Conservation (phyloP, 2,797 vertebrate species). For the Taeniopygia guttata region DNA sequence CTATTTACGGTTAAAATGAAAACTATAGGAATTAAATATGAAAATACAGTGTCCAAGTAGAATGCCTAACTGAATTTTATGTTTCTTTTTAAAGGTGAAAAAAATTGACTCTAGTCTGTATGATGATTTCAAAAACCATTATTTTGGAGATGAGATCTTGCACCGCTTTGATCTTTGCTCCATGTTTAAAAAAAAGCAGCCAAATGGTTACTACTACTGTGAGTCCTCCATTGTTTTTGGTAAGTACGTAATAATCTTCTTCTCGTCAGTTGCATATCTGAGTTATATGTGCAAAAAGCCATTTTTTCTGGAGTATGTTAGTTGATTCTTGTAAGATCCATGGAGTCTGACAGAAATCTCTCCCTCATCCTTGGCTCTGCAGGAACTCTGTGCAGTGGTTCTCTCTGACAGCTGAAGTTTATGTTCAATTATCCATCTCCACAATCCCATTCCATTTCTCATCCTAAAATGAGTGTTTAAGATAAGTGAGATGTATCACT, state of each 20-base stretch:
- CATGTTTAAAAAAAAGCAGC: slow-evolving; percentile 92
- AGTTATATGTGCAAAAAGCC: neutral
- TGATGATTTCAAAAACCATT: slow-evolving; percentile 78
- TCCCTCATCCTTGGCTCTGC: neutral
- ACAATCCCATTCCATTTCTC: neutral
- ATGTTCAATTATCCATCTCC: neutral
- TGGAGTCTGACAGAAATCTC: neutral
- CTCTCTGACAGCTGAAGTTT: neutral
- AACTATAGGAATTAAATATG: neutral
- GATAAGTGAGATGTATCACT: neutral
- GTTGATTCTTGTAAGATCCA: neutral
- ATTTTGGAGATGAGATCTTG: slow-evolving; percentile 88
- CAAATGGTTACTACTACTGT: slow-evolving; percentile 83
- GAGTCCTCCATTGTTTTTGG: slow-evolving; percentile 81
- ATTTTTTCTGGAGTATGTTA: neutral
- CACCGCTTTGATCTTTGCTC: slow-evolving; percentile 91
- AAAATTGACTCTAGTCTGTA: slow-evolving; percentile 86
- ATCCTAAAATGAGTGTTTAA: neutral
- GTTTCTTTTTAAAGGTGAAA: slow-evolving; percentile 82
- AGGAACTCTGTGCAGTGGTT: neutral
- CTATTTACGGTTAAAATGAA: neutral
- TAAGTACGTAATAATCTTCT: slow-evolving; percentile 66
- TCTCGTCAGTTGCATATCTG: neutral
- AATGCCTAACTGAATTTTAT: slow-evolving; percentile 35
- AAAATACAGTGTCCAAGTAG: neutral